phyloP scores from a whole-genome alignment of 2,888 invertebrate species.

The Glyphotaelius pellucidus region DNA sequence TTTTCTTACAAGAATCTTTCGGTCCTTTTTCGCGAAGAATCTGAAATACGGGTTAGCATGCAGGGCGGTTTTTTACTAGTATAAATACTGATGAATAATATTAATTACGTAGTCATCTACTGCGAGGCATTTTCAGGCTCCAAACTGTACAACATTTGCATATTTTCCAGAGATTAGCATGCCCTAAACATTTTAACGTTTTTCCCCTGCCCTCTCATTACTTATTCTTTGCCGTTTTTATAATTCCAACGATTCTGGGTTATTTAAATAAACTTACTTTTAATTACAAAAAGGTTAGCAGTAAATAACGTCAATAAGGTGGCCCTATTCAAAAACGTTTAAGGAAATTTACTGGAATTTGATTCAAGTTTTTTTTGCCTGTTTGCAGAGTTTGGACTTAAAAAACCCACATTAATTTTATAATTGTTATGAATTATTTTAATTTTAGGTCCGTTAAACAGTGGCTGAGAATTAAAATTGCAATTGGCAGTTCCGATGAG shows the following conservation, averaged over 20 bases:
- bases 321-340: not conserved
- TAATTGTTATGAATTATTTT: not conserved
- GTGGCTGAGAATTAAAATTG: too few species aligned
- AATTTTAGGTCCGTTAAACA: too few species aligned
- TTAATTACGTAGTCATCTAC: not conserved
- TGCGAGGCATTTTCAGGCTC: not conserved
- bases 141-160: not conserved
- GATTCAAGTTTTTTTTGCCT: not conserved
- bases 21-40: not conserved
- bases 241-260: not conserved
- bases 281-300: not conserved
- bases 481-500: too few species aligned
- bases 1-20: not conserved
- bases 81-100: not conserved
- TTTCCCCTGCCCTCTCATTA: not conserved
- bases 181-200: conserved; percentile 2
- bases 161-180: not conserved
- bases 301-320: not conserved
- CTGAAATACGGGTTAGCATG: not conserved
- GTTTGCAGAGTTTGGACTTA: too few species aligned
- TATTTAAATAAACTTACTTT: not conserved
- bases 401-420: not conserved
- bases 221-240: not conserved
- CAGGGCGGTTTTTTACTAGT: not conserved
- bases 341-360: not conserved